These are phyloP conservation scores for Chrysodeixis includens DNA, from an alignment of 2,888 invertebrate species.

Conservation along the genomic window DNA sequence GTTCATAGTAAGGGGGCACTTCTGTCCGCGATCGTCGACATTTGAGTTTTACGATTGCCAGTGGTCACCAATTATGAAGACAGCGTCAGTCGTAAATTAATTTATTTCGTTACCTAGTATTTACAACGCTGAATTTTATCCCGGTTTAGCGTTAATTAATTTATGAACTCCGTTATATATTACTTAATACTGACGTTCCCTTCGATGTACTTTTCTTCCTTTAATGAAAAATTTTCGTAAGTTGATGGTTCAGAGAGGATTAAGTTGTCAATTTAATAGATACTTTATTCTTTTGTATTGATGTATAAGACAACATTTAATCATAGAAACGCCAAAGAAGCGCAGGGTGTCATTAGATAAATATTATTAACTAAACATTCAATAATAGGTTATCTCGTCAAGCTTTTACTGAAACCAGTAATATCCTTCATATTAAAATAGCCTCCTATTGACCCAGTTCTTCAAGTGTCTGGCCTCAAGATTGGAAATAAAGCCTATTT, in stretches of 20 bases:
- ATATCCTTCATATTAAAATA: slow-evolving; percentile 3
- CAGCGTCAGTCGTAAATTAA: background rate
- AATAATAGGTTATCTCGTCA: background rate
- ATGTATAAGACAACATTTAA: no score
- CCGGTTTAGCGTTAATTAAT: background rate
- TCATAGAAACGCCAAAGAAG: no score
- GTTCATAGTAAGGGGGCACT: background rate
- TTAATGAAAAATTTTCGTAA: no score
- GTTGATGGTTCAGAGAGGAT: no score
- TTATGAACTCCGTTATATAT: no score
- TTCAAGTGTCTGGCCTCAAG: background rate
- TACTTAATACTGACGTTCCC: no score
- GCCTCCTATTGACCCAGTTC: slow-evolving; percentile 10
- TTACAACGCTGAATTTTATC: background rate
- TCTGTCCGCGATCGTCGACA: slow-evolving; percentile 1
- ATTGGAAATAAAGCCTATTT: background rate
- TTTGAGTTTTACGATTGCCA: slow-evolving; percentile 5
- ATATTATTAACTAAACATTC: background rate
- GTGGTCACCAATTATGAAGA: slow-evolving; percentile 1
- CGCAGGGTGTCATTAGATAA: background rate
- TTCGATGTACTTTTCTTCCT: no score
- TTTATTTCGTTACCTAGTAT: background rate
- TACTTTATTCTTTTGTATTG: no score
- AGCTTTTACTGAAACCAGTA: background rate
- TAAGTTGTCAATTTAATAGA: no score